Conservation (phyloP, 2,888 invertebrate genomes). For the Brachylomia viminalis region DNA sequence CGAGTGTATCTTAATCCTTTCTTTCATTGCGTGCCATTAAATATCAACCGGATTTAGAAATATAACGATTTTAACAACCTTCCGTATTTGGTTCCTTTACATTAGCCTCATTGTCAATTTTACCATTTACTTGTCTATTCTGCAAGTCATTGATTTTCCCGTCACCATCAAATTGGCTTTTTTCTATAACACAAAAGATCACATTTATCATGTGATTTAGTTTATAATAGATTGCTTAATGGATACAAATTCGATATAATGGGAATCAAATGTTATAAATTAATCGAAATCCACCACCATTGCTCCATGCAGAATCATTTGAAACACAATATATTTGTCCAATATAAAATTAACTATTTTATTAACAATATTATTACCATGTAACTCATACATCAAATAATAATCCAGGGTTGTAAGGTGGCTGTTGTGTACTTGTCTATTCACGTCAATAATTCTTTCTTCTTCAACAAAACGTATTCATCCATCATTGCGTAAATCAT, state of each 20-base stretch:
- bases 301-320: conserved; percentile 3
- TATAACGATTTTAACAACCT: conserved; percentile 38
- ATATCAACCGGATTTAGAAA: conserved; percentile 41
- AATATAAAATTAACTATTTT: conserved; percentile 10
- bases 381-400: conserved; percentile 46
- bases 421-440: conserved; percentile 43
- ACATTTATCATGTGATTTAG: conserved; percentile 44
- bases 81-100: conserved; percentile 40
- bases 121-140: conserved; percentile 35
- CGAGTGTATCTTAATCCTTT: conserved; percentile 46
- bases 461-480: conserved; percentile 48
- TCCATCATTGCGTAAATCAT: conserved; percentile 62
- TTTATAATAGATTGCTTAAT: conserved; percentile 35
- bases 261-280: conserved; percentile 37
- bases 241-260: conserved; percentile 29
- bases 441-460: conserved; percentile 49
- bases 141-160: conserved; percentile 52
- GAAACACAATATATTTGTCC: not conserved
- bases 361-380: conserved; percentile 36
- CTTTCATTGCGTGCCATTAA: conserved; percentile 40
- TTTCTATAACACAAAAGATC: conserved; percentile 32
- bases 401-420: conserved; percentile 37
- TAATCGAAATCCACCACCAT: conserved; percentile 23
- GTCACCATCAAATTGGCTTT: conserved; percentile 37
- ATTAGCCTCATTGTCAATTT: conserved; percentile 29